Base-by-base conservation (phyloP, 1,140 invertebrate species). In the Euborellia annulipes region DNA sequence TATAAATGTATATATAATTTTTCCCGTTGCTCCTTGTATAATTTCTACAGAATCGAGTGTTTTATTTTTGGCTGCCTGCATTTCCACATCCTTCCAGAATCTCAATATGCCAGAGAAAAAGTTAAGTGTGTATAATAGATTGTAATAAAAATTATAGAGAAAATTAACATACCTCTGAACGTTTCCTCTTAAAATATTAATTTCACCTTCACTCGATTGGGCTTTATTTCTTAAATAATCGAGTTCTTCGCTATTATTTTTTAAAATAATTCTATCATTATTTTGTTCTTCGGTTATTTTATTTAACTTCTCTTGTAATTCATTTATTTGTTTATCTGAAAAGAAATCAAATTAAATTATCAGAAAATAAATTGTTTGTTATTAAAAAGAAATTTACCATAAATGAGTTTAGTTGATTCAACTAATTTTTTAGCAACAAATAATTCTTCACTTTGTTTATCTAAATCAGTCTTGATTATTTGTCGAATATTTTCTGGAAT, bases 381-480 rank as follows among this genome's bases (percentile, higher is more conserved):
- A 3, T 9, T 32, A n/a, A 43, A 41, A 27, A 36, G 36, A 38
- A 45, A 51, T 55, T 58, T 67, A 79, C 78, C 75, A 50, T 72
- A 62, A 59, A 67, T 71, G 44, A 67, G 65, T 56, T 69, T 70
- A 44, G 64, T 69, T 21, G 71, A 72, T 58, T 80, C 75, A 49
- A 73, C 70, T 16, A 79, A 62, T 3, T 77, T 78, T 65, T 79
- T 79, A 2, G 72, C 69, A n/a, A 75, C 78, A 32, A 80, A 66
- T 36, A 72, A 77, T 60, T 79, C 74, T 54, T 78, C 74, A 52
- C 78, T 75, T 60, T 73, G 73, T 47, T 70, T 63, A 27, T 72
- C 73, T 47, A 78, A 72, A 54, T 71, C 73, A 2, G 56, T 55
- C 48, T 76, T 70, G 30, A 83, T 65, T 62, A 82, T 83, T 41